Base-by-base conservation (phyloP, 1,140 invertebrate species). In the Pseudomyrmex flavicornis region DNA sequence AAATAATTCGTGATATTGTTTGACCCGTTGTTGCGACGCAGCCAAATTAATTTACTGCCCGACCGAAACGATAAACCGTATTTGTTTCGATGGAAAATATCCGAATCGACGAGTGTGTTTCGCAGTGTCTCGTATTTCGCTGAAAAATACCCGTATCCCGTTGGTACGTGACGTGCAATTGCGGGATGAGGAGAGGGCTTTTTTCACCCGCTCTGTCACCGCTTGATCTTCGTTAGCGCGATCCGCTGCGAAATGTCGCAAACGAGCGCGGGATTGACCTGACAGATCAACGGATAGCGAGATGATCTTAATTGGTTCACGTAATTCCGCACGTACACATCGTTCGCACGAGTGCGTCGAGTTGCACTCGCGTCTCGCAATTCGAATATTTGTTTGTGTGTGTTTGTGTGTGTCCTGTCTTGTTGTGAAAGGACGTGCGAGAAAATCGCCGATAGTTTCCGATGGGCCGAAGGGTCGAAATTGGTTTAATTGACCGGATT, bases 401-500 rank as follows among this genome's bases (percentile, higher is more conserved):
- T 10, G 52, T 44, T 2, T 9, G 26, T 17, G 2, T 22, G 56
- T n/a, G 13, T 52, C 35, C 26, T 56, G 74, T 26, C 26, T 22
- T 77, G 35, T 7, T 35, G 48, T n/a, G 66, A 79, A 46, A 72
- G 66, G 76, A 80, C 76, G 54, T n/a, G 48, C 61, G 52, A 68
- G 50, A 73, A 66, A 73, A 52, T 82, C 82, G 54, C 44, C 54
- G 58, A 73, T 46, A 58, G 68, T 79, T 85, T 69, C 72, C 82
- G 17, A 77, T 58, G 26, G 35, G 7, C 10, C 50, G 65, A 26
- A 86, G 84, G 89, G 87, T 87, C 85, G 84, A 89, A 92, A 92
- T 92, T 89, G 87, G 72, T 92, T 89, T 88, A 91, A 93, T 90
- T 89, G 86, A 77, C 74, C 72, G 69, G 90, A 91, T 91, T 90